Evolutionary conservation across 2,797 vertebrate genomes (phyloP), one percentile per base, ranked within the genome.

Genomic region (Sebastes matsubarae): DNA sequence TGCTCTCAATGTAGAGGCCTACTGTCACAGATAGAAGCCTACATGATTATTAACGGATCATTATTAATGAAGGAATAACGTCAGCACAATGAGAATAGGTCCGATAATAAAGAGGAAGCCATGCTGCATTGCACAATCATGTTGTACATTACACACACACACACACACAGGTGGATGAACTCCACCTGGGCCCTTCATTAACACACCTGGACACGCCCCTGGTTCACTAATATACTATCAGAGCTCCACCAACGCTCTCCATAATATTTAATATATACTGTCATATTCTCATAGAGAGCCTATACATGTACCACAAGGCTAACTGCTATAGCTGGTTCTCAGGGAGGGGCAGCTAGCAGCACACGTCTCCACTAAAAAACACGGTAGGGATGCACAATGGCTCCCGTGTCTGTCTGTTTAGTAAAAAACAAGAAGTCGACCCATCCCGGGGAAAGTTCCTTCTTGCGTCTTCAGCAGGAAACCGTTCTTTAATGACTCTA

Each of bases 341-440:
- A 84, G 90, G 90, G 88, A 88, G 88, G 87, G 88, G 90, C 88
- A 38, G 83, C 79, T 12, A 32, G 29, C 57, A 59, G 14, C 29
- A 29, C 25, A 16, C 13, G 20, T 46, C 20, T 10, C 38, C 38
- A 42, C 38, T 42, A 38, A 38, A 38, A 38, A 38, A 38, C 36
- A 14, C 13, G 36, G 36, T 14, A 38, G 13, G 36, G 36, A 38
- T 38, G 36, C 36, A 38, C 36, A 38, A 38, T 38, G 36, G 36
- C 36, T 38, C 36, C 36, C 13, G 36, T 38, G 13, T 38, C 36
- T 14, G 36, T 38, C 18, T 2, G 50, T 22, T 25, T 3, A 1
- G 55, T 10, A 1, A 12, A 61, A n/a, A 24, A 1, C 13, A 1
- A 22, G 22, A 79, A 27, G 8, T 32, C 16, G 38, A 54, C 7